A percentile compares a stretch with the other conserved stretches of the same genome.
These are phyloP conservation scores for Agrochola macilenta DNA, from an alignment of 2,888 invertebrate genomes.

Conservation along the genomic window DNA sequence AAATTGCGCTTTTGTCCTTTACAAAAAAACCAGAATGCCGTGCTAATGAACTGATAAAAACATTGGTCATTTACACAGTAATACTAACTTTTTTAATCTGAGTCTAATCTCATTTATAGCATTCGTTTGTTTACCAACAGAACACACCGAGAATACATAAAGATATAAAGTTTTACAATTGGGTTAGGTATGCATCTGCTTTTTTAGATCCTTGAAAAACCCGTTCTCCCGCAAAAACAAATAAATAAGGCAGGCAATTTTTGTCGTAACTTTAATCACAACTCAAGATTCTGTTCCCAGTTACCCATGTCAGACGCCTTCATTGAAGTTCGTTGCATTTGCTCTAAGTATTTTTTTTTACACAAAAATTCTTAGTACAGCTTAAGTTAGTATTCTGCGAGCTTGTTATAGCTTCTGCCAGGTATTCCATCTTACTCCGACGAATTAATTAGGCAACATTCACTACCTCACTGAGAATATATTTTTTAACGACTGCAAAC, in stretches of 20 bases:
- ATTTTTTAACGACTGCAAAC: neutral
- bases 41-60: slow-evolving; percentile 50
- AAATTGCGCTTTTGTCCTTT: slow-evolving; percentile 24
- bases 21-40: slow-evolving; percentile 9
- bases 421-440: neutral
- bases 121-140: slow-evolving; percentile 23
- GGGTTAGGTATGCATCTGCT: neutral
- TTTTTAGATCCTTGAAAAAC: neutral
- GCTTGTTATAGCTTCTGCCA: neutral
- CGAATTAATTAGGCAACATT: neutral
- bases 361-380: neutral
- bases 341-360: neutral
- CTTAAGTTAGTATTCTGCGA: neutral
- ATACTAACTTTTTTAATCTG: slow-evolving; percentile 19
- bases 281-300: neutral
- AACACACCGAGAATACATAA: neutral
- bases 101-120: slow-evolving; percentile 22
- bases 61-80: slow-evolving; percentile 38
- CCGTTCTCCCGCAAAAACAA: neutral
- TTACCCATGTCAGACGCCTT: slow-evolving; percentile 1
- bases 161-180: slow-evolving; percentile 15
- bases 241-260: neutral
- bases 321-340: neutral
- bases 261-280: neutral
- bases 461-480: no score